Evolutionary conservation across 2,888 invertebrate genomes (phyloP).

Genomic region (Drosophila anomelani): DNA sequence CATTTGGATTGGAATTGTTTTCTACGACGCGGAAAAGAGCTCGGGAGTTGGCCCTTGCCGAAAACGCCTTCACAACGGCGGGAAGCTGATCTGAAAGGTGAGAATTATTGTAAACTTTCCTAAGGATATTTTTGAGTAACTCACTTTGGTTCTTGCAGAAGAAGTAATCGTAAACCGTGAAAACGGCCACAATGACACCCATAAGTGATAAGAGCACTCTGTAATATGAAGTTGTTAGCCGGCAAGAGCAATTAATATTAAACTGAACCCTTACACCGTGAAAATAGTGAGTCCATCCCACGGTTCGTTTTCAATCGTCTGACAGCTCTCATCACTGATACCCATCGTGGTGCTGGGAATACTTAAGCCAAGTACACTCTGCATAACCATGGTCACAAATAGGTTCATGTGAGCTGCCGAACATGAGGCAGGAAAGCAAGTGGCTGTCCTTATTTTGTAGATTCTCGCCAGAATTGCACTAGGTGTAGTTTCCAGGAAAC

Average conservation of each 20-base stretch:
- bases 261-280: slow-evolving; percentile 61
- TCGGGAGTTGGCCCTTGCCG: slow-evolving; percentile 64
- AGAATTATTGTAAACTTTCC: background rate
- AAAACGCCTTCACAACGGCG: slow-evolving; percentile 59
- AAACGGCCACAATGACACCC: slow-evolving; percentile 30
- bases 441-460: slow-evolving; percentile 36
- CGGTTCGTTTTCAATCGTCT: slow-evolving; percentile 28
- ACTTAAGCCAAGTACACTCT: slow-evolving; percentile 18
- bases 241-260: background rate
- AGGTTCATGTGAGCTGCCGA: slow-evolving; percentile 43
- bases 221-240: background rate
- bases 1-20: slow-evolving; percentile 49
- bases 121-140: background rate
- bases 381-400: slow-evolving; percentile 42
- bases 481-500: slow-evolving; percentile 4
- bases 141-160: slow-evolving; percentile 46
- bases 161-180: slow-evolving; percentile 59
- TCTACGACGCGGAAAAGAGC: slow-evolving; percentile 54
- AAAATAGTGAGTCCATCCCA: slow-evolving; percentile 62
- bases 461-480: background rate
- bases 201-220: slow-evolving; percentile 52
- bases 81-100: slow-evolving; percentile 33
- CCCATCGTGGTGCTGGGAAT: background rate
- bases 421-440: slow-evolving; percentile 71
- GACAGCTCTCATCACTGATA: slow-evolving; percentile 42